These are phyloP conservation scores for Laticauda laticaudata DNA, from an alignment of 2,113 vertebrate species.

Conservation along the genomic window DNA sequence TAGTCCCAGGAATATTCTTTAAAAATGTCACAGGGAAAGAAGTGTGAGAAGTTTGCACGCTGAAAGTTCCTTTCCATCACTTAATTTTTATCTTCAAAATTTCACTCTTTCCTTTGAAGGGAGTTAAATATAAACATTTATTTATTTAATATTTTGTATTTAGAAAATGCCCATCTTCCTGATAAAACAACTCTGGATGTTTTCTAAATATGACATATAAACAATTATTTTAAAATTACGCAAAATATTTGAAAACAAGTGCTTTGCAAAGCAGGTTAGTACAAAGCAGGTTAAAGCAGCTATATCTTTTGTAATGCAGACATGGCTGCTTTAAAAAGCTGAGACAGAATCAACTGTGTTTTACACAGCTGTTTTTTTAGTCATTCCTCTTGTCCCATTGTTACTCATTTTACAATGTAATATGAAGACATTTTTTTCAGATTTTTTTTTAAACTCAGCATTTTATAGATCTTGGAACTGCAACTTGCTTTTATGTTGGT, in stretches of 20 bases:
- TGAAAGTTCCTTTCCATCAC: not conserved
- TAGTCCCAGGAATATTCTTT: not conserved
- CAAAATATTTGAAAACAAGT: not conserved
- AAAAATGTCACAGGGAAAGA: not conserved
- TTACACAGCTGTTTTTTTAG: not conserved
- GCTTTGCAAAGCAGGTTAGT: not conserved
- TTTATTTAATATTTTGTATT: not conserved
- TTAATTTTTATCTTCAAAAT: no score
- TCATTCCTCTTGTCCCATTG: not conserved
- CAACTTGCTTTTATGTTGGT: not conserved
- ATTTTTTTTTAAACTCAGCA: not conserved
- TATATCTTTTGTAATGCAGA: not conserved
- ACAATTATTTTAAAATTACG: not conserved
- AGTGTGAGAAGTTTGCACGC: not conserved
- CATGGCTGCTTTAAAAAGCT: not conserved
- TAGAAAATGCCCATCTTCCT: not conserved
- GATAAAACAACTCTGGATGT: not conserved
- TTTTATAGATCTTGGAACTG: not conserved
- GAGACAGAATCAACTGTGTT: not conserved
- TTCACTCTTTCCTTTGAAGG: not conserved
- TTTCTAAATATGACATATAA: not conserved
- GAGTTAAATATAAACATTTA: not conserved
- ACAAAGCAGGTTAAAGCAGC: not conserved
- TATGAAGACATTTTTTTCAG: not conserved
- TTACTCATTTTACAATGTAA: not conserved